Conservation (phyloP, 1,140 invertebrate genomes). For the Melipona quadrifasciata region DNA sequence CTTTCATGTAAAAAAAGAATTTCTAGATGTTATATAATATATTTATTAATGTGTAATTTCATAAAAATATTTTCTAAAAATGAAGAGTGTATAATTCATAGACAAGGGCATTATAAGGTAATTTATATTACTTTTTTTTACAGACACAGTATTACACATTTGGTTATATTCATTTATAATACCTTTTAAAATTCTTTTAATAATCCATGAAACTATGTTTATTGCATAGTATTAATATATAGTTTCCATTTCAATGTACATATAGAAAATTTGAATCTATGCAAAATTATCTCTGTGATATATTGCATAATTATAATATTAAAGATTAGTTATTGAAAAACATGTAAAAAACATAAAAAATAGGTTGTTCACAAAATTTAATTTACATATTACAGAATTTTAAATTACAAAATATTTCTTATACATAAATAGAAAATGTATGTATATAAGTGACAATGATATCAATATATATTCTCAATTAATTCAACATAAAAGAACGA, state of each 20-base stretch:
- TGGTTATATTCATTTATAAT: slow-evolving; percentile 1
- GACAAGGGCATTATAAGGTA: slow-evolving; percentile 29
- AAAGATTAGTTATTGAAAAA: slow-evolving; percentile 26
- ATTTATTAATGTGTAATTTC: slow-evolving; percentile 30
- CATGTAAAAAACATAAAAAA: slow-evolving; percentile 16
- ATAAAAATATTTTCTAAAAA: not conserved
- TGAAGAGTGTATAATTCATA: slow-evolving; percentile 7
- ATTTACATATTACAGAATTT: slow-evolving; percentile 15
- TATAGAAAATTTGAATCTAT: slow-evolving; percentile 18
- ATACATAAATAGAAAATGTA: slow-evolving; percentile 14
- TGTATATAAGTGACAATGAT: slow-evolving; percentile 20
- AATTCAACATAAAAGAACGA: not conserved
- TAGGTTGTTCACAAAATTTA: slow-evolving; percentile 21
- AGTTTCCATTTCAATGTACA: slow-evolving; percentile 20
- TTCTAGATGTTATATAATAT: slow-evolving; percentile 23
- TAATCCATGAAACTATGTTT: not conserved
- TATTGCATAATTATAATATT: slow-evolving; percentile 34
- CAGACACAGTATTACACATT: slow-evolving; percentile 10
- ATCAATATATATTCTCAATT: slow-evolving; percentile 12
- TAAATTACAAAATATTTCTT: slow-evolving; percentile 16
- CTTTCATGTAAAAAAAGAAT: slow-evolving; percentile 13
- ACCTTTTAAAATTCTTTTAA: not conserved
- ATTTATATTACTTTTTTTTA: slow-evolving; percentile 20
- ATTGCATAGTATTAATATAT: slow-evolving; percentile 9
- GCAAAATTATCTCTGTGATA: slow-evolving; percentile 48